Conservation (phyloP, 2,888 invertebrate species). For the Agonopterix alstromeriana region DNA sequence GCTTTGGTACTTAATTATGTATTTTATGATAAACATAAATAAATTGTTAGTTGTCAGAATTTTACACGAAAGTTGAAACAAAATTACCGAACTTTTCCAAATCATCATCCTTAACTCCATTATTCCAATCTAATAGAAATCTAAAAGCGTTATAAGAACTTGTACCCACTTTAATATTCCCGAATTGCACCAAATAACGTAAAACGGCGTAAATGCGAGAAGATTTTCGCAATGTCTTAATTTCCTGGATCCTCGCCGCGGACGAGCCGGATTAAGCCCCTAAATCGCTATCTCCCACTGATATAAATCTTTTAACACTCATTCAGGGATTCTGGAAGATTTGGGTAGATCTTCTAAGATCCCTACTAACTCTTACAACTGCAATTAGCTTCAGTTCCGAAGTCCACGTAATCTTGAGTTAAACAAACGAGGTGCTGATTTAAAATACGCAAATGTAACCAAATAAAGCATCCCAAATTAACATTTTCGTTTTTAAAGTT, state of each 20-base stretch:
- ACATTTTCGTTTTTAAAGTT: neutral
- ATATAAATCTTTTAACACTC: slow-evolving; percentile 75
- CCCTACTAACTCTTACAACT: slow-evolving; percentile 62
- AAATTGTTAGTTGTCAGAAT: too few relatives aligned
- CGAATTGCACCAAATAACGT: slow-evolving; percentile 5
- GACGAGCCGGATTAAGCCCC: slow-evolving; percentile 33
- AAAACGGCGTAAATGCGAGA: slow-evolving; percentile 3
- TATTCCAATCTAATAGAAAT: too few relatives aligned
- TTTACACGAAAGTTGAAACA: too few relatives aligned
- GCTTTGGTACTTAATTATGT: too few relatives aligned
- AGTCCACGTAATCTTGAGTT: slow-evolving; percentile 53
- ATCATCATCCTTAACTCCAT: too few relatives aligned
- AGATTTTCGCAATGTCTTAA: slow-evolving; percentile 44
- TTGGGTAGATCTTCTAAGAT: slow-evolving; percentile 27
- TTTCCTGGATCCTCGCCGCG: slow-evolving; percentile 44
- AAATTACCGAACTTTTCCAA: too few relatives aligned
- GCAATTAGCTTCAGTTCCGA: slow-evolving; percentile 63
- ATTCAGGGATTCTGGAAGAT: slow-evolving; percentile 56
- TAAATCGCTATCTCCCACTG: slow-evolving; percentile 43
- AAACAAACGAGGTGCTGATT: slow-evolving; percentile 33
- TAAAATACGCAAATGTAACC: slow-evolving; percentile 32
- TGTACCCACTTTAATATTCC: neutral
- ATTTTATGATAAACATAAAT: too few relatives aligned
- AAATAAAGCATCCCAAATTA: neutral
- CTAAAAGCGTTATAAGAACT: too few relatives aligned